Conservation (phyloP, 2,888 invertebrate genomes). For the Lobophora halterata region DNA sequence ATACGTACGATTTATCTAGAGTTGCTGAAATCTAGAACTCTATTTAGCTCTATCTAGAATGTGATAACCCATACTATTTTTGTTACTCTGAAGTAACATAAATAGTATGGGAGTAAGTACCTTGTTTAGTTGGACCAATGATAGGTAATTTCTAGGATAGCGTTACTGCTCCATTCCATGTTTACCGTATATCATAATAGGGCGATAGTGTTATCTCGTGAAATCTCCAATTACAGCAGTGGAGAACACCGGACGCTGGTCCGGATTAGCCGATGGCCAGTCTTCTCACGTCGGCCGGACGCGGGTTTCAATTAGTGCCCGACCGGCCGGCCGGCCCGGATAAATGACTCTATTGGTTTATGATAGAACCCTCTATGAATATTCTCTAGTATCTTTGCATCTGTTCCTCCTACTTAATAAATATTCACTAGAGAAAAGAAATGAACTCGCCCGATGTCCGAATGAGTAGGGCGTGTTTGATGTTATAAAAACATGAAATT, state of each 20-base stretch:
- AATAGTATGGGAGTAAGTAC: no score
- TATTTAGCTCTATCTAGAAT: no score
- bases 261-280: constrained; percentile 67
- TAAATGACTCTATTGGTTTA: constrained; percentile 66
- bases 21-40: no score
- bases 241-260: constrained; percentile 34
- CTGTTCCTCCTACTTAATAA: constrained; percentile 2
- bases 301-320: constrained; percentile 67
- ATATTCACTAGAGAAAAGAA: constrained; percentile 14
- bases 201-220: constrained; percentile 74
- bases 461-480: constrained; percentile 22
- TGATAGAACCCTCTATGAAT: constrained; percentile 50
- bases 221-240: constrained; percentile 69
- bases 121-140: no score
- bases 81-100: no score
- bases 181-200: constrained; percentile 56
- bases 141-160: constrained; percentile 7
- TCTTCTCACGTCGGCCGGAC: constrained; percentile 72
- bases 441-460: constrained; percentile 11
- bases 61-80: no score
- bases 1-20: no score
- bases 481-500: constrained; percentile 42
- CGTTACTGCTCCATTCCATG: constrained; percentile 37
- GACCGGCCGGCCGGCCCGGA: constrained; percentile 41
- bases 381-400: constrained; percentile 35